Conservation (phyloP, 1,140 invertebrate genomes). For the Drosophila erecta region DNA sequence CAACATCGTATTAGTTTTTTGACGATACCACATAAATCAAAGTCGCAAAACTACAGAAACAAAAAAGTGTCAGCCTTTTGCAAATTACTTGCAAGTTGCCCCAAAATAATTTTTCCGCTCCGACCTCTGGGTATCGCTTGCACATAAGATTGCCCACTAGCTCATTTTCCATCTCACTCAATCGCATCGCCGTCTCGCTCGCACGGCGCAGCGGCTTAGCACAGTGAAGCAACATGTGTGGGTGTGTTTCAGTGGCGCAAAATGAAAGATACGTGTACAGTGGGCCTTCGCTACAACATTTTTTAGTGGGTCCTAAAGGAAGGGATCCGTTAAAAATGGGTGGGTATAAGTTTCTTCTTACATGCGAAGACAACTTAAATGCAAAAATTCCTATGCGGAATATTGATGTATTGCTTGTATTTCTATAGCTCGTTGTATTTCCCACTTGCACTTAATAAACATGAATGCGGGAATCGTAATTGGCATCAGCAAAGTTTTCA, state of each 20-base stretch:
- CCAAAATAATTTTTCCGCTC: constrained; percentile 15
- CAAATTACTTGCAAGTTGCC: constrained; percentile 78
- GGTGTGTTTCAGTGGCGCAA: constrained; percentile 34
- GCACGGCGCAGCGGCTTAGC: constrained; percentile 18
- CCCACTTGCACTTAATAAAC: neutral
- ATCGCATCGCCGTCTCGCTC: constrained; percentile 10
- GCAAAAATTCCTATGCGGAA: too few species aligned
- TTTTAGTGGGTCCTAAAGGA: too few species aligned
- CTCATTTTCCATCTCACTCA: constrained; percentile 12
- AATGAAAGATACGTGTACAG: neutral
- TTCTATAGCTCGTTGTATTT: too few species aligned
- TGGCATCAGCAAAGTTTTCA: constrained; percentile 23
- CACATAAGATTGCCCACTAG: constrained; percentile 15
- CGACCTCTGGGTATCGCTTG: constrained; percentile 48
- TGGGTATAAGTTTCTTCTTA: too few species aligned
- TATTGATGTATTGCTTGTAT: too few species aligned
- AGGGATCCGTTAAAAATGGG: too few species aligned
- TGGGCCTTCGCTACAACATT: neutral
- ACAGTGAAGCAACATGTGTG: constrained; percentile 72
- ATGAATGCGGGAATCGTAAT: neutral
- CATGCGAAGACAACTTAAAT: too few species aligned
- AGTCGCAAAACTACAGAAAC: constrained; percentile 74
- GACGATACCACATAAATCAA: constrained; percentile 66
- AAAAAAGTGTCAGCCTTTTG: constrained; percentile 76
- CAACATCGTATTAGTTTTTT: constrained; percentile 29